Evolutionary conservation across 53 echinoderm and acorn worm species (phyloP).

Genomic region (Stichopus horrens): DNA sequence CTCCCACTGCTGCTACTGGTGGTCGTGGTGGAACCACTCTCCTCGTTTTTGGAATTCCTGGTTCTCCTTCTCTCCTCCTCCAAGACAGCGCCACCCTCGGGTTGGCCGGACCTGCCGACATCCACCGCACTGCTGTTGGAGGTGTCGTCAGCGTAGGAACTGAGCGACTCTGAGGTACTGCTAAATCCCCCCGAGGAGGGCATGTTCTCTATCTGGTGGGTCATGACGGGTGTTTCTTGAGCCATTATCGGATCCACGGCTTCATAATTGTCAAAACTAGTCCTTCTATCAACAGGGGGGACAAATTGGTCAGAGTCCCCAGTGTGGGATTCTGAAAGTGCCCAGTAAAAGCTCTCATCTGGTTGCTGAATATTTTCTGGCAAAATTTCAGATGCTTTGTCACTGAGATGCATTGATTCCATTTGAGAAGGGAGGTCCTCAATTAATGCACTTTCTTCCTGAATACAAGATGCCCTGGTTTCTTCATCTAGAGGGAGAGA

Average conservation of each 20-base stretch:
- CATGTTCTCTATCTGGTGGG: background rate
- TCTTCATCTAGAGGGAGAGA: background rate
- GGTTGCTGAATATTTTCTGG: background rate
- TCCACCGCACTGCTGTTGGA: constrained; percentile 7
- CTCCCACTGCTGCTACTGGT: constrained; percentile 34
- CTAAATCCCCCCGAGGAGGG: background rate
- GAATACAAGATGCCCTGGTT: constrained; percentile 42
- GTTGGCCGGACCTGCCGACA: constrained; percentile 5
- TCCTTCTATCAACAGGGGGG: constrained; percentile 1
- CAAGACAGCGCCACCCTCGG: constrained; percentile 13
- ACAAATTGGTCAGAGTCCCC: background rate
- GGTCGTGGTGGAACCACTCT: background rate
- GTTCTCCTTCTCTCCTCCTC: background rate
- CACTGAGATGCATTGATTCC: constrained; percentile 17
- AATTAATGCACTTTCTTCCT: constrained; percentile 21
- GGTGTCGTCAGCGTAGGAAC: constrained; percentile 14
- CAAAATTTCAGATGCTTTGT: background rate
- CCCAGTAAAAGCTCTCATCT: constrained; percentile 10
- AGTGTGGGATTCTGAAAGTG: constrained; percentile 19
- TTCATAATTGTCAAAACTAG: constrained; percentile 16
- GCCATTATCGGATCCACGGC: constrained; percentile 2
- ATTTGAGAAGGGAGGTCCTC: constrained; percentile 7
- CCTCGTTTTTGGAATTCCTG: constrained; percentile 18
- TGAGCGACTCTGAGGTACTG: constrained; percentile 26
- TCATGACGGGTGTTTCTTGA: background rate